phyloP scores from a whole-genome alignment of 2,888 invertebrate genomes.

The Laothoe populi region DNA sequence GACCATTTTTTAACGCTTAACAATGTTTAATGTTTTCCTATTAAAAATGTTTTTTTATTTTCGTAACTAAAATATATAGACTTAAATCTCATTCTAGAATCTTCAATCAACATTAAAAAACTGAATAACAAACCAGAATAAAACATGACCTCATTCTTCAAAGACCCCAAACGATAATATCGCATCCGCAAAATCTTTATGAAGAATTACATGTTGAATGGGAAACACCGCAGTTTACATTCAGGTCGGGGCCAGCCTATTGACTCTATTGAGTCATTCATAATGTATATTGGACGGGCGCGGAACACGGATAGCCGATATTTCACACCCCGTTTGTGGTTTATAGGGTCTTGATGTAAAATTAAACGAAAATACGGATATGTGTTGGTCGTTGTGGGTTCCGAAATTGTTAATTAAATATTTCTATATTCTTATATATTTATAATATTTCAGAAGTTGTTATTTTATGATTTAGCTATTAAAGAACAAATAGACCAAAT shows the following conservation, averaged over 20 bases:
- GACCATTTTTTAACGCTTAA: too few relatives aligned
- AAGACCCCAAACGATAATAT: conserved; percentile 54
- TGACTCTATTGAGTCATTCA: conserved; percentile 67
- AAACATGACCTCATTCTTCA: conserved; percentile 25
- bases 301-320: conserved; percentile 38
- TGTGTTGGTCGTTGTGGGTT: background rate
- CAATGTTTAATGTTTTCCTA: too few relatives aligned
- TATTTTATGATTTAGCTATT: too few relatives aligned
- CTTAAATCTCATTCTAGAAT: background rate
- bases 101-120: background rate
- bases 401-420: background rate
- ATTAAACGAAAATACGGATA: background rate
- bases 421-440: too few relatives aligned
- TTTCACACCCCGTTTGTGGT: conserved; percentile 45
- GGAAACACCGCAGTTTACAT: conserved; percentile 70
- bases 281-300: conserved; percentile 54
- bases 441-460: too few relatives aligned
- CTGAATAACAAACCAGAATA: background rate
- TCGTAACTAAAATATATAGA: background rate
- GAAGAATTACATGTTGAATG: conserved; percentile 62
- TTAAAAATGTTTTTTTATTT: background rate
- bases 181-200: conserved; percentile 60
- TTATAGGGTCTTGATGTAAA: conserved; percentile 36
- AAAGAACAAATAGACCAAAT: too few relatives aligned
- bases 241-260: conserved; percentile 56